phyloP scores from a whole-genome alignment of 2,797 vertebrate genomes.

The Dallia pectoralis region DNA sequence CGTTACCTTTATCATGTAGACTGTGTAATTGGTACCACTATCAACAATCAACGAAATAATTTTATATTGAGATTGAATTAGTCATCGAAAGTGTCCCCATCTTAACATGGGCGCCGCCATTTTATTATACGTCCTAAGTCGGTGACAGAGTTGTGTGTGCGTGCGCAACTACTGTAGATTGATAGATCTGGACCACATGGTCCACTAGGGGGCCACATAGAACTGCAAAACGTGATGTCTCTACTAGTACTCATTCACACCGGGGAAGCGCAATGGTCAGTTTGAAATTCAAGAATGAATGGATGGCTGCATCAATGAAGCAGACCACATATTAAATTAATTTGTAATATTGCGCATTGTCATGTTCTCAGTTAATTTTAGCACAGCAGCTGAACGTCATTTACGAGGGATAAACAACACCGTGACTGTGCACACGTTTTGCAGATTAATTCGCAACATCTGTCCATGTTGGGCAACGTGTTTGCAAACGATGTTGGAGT shows the following conservation, averaged over 20 bases:
- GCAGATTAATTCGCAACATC: background rate
- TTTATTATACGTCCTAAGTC: constrained; percentile 32
- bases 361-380: background rate
- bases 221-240: background rate
- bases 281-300: background rate
- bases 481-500: background rate
- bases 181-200: background rate
- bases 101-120: constrained; percentile 66
- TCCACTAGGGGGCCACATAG: constrained; percentile 66
- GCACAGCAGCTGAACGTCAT: background rate
- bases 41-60: constrained; percentile 7
- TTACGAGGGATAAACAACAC: background rate
- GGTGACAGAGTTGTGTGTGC: background rate
- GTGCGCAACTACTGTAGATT: constrained; percentile 15
- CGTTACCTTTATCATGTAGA: constrained; percentile 71
- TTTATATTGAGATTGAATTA: constrained; percentile 33
- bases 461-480: background rate
- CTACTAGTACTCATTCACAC: background rate
- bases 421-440: background rate
- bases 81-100: constrained; percentile 45
- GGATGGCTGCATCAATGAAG: background rate
- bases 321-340: no score
- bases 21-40: constrained; percentile 18
- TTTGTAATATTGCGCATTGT: background rate
- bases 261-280: background rate